Evolutionary conservation across 2,113 vertebrate genomes (phyloP).

Genomic region (Antigone vipio): DNA sequence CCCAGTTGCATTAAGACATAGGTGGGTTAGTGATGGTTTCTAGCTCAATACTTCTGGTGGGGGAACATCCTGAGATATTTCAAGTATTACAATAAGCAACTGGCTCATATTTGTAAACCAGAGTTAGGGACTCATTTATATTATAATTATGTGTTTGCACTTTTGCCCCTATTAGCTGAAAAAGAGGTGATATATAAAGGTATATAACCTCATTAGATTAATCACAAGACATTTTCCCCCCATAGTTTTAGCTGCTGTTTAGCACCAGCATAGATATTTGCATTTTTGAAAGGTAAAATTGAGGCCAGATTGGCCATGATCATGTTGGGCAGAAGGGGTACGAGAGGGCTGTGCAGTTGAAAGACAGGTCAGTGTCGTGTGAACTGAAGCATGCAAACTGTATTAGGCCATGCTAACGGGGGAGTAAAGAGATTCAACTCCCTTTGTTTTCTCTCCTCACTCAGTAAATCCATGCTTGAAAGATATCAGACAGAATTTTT

Average conservation of each 20-base stretch:
- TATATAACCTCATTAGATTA: neutral
- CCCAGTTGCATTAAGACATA: neutral
- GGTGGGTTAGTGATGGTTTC: neutral
- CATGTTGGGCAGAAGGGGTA: neutral
- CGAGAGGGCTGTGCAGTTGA: neutral
- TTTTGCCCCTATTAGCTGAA: slow-evolving; percentile 10
- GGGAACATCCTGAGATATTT: neutral
- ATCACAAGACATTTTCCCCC: neutral
- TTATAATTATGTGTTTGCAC: neutral
- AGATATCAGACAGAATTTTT: neutral
- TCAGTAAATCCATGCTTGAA: neutral
- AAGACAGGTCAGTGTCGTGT: slow-evolving; percentile 13
- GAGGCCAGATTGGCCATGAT: neutral
- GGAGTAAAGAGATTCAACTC: neutral
- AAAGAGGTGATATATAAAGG: neutral
- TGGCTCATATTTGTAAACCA: neutral
- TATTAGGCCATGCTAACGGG: neutral
- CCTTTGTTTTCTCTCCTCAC: slow-evolving; percentile 16
- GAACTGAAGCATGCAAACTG: slow-evolving; percentile 6
- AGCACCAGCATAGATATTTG: neutral
- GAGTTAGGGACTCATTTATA: neutral
- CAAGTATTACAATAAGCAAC: neutral
- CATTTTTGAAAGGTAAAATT: neutral
- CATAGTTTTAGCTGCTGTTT: neutral
- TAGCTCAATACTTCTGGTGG: neutral